phyloP scores from a whole-genome alignment of 1,140 invertebrate species.

The Panulirus ornatus region DNA sequence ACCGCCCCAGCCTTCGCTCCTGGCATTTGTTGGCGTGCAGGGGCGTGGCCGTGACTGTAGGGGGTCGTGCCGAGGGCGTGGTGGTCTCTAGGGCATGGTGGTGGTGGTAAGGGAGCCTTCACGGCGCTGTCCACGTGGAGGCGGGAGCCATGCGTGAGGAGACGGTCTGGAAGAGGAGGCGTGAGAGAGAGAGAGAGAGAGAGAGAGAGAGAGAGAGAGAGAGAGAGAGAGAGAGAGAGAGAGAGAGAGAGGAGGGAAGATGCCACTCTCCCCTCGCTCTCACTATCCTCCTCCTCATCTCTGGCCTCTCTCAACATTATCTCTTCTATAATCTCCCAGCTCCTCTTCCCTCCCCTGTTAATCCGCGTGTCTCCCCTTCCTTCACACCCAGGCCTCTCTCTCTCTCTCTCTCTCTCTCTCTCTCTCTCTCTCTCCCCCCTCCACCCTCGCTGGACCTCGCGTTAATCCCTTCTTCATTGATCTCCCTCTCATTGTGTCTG shows the following conservation, averaged over 20 bases:
- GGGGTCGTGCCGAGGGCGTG: too few relatives aligned
- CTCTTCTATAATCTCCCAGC: background rate
- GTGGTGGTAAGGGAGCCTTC: too few relatives aligned
- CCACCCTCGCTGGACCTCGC: background rate
- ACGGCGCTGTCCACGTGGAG: too few relatives aligned
- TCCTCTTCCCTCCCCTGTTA: background rate
- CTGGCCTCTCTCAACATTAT: background rate
- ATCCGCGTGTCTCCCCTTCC: background rate
- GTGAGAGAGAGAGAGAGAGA: conserved; percentile 18
- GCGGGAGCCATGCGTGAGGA: too few relatives aligned
- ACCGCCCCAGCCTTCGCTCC: too few relatives aligned
- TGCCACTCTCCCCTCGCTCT: background rate
- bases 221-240: background rate
- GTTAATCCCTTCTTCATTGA: too few relatives aligned
- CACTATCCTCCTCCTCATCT: background rate
- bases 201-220: background rate
- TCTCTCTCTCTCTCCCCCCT: background rate
- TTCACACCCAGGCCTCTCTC: background rate
- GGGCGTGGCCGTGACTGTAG: too few relatives aligned
- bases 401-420: conserved; percentile 19
- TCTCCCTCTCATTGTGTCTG: background rate
- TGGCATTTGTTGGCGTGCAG: too few relatives aligned
- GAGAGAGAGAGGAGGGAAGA: background rate
- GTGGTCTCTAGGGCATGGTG: too few relatives aligned
- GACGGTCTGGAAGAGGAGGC: too few relatives aligned